A percentile compares a stretch with the other conserved stretches of the same genome.
Evolutionary conservation across 2,888 invertebrate genomes (phyloP).

Genomic region (Oconnorella tubifera): DNA sequence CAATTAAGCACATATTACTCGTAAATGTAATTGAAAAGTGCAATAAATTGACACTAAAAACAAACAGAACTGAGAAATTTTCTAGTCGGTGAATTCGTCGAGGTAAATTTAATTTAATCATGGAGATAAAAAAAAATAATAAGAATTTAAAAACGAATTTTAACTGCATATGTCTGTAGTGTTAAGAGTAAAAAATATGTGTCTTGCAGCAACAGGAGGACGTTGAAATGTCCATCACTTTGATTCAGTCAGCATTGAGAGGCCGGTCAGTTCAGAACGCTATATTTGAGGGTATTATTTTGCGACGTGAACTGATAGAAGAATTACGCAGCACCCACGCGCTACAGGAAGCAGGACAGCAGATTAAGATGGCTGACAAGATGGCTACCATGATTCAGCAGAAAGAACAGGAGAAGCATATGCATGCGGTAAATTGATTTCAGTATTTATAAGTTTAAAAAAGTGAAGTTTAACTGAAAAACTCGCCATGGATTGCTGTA

Average conservation of each 20-base stretch:
- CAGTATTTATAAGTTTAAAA: not conserved
- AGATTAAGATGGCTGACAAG: conserved; percentile 48
- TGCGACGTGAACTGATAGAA: conserved; percentile 68
- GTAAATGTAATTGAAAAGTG: no score
- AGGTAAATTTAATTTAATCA: no score
- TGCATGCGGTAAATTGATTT: not conserved
- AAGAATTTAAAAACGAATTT: no score
- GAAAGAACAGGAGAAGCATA: conserved; percentile 41
- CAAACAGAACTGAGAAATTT: no score
- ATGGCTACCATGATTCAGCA: conserved; percentile 52
- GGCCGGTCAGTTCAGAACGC: conserved; percentile 71
- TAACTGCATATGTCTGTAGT: no score
- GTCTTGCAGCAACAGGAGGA: conserved; percentile 58
- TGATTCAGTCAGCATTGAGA: conserved; percentile 67
- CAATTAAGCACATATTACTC: no score
- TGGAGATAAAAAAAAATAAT: no score
- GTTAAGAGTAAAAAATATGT: no score
- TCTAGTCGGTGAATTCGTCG: no score
- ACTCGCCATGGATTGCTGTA: no score
- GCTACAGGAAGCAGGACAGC: conserved; percentile 62
- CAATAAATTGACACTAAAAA: no score
- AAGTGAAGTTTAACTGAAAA: no score
- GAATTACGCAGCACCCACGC: conserved; percentile 68
- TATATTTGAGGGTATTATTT: conserved; percentile 71
- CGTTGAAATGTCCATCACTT: conserved; percentile 62